A percentile compares a stretch with the other conserved stretches of the same genome.
phyloP scores from a whole-genome alignment of 53 echinoderm and acorn worm species.

The Antedon mediterranea region DNA sequence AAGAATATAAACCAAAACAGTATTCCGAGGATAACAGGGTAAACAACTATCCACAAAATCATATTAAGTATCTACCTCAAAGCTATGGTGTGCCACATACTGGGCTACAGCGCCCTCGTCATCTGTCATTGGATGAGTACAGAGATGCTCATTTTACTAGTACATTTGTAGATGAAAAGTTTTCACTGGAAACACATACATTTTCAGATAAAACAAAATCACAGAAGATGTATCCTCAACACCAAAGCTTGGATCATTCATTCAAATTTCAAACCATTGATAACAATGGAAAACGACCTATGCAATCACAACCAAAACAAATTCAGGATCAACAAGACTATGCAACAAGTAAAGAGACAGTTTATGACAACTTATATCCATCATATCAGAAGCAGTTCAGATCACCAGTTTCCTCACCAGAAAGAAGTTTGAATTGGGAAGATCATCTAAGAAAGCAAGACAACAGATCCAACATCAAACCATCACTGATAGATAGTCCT shows the following conservation, averaged over 20 bases:
- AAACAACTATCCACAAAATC: background rate
- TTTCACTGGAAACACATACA: background rate
- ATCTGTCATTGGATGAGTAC: background rate
- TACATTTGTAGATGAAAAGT: background rate
- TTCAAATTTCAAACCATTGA: background rate
- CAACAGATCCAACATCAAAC: slow-evolving; percentile 16
- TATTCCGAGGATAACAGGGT: background rate
- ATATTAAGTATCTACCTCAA: background rate
- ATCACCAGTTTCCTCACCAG: background rate
- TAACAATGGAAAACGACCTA: background rate
- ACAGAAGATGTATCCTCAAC: background rate
- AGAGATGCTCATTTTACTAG: background rate
- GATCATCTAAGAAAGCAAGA: slow-evolving; percentile 18
- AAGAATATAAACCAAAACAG: background rate
- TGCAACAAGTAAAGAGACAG: background rate
- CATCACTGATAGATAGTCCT: slow-evolving; percentile 39
- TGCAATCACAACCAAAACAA: background rate
- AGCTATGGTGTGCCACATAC: background rate
- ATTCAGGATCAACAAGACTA: background rate
- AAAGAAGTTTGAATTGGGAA: slow-evolving; percentile 4
- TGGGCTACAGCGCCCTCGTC: background rate
- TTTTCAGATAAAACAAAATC: background rate
- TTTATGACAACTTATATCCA: background rate
- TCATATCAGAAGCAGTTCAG: background rate
- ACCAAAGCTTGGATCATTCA: too few species aligned